phyloP scores from a whole-genome alignment of 2,888 invertebrate genomes.

The Ditylenchus weischeri region DNA sequence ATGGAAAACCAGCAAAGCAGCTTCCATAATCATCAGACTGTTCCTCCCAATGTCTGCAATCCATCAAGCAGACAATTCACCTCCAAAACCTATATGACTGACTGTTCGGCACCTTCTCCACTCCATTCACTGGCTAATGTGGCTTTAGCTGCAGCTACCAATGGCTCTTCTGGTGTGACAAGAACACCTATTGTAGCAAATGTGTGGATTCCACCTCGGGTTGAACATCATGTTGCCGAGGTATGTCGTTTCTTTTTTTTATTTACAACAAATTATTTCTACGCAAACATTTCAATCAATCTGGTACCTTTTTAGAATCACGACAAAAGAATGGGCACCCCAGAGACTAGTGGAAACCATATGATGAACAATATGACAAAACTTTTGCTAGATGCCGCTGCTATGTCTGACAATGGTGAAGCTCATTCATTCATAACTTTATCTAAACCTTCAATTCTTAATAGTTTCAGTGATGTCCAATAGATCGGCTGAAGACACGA shows the following conservation, averaged over 20 bases:
- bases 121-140: conserved; percentile 25
- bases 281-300: too few relatives aligned
- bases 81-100: background rate
- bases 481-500: conserved; percentile 31
- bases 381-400: conserved; percentile 11
- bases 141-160: conserved; percentile 16
- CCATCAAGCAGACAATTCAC: background rate
- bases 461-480: conserved; percentile 23
- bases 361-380: conserved; percentile 13
- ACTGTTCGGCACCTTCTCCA: conserved; percentile 17
- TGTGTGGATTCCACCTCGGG: conserved; percentile 35
- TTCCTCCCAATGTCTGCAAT: background rate
- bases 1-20: background rate
- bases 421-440: background rate
- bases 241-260: too few relatives aligned
- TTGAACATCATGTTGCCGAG: conserved; percentile 19
- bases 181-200: conserved; percentile 22
- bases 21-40: background rate
- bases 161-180: background rate
- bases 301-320: conserved; percentile 8
- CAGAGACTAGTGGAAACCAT: conserved; percentile 12
- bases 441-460: background rate
- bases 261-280: too few relatives aligned
- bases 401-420: background rate
- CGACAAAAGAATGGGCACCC: conserved; percentile 18